These are phyloP conservation scores for Thymelicus acteon DNA, from an alignment of 2,888 invertebrate genomes.

Conservation along the genomic window DNA sequence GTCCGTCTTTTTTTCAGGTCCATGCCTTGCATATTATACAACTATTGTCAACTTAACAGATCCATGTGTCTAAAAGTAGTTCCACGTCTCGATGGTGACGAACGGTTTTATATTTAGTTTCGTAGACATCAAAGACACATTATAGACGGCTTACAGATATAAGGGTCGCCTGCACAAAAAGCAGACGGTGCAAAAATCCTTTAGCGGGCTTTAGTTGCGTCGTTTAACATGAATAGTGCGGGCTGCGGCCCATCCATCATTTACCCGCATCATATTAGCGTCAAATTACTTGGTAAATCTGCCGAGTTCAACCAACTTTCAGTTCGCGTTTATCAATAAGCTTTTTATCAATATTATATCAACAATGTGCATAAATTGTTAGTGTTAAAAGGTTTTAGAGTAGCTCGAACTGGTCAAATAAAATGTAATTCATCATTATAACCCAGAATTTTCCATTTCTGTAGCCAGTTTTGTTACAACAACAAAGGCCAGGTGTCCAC, in stretches of 20 bases:
- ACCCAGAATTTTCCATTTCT: no score
- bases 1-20: no score
- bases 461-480: no score
- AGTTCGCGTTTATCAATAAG: slow-evolving; percentile 1
- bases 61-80: no score
- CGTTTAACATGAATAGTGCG: slow-evolving; percentile 28
- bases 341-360: neutral
- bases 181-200: slow-evolving; percentile 18
- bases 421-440: no score
- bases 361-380: neutral
- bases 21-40: no score
- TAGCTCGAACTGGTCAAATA: no score
- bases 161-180: slow-evolving; percentile 17
- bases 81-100: no score
- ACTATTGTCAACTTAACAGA: no score
- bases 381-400: neutral
- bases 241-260: slow-evolving; percentile 21
- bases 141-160: slow-evolving; percentile 11
- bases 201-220: slow-evolving; percentile 8
- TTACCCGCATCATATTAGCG: slow-evolving; percentile 29
- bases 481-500: no score
- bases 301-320: slow-evolving; percentile 9
- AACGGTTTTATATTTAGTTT: neutral
- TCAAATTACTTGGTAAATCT: slow-evolving; percentile 34
- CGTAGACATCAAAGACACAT: neutral